Evolutionary conservation across 2,888 invertebrate species (phyloP).

Genomic region (Aphrophora alni): DNA sequence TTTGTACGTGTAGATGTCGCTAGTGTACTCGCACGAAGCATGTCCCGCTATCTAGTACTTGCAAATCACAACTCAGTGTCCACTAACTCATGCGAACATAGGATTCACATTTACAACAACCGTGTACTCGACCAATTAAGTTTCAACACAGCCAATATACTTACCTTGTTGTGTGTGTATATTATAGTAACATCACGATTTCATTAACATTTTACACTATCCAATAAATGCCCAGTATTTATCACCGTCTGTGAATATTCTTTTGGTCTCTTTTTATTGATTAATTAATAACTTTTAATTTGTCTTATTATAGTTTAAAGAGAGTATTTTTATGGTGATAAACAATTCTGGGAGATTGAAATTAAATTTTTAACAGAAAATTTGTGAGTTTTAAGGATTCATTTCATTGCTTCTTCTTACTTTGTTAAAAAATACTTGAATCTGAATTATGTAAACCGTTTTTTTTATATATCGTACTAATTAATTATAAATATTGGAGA

Average conservation of each 20-base stretch:
- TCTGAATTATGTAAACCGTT: no score
- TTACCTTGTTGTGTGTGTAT: not conserved
- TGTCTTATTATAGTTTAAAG: no score
- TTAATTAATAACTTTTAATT: no score
- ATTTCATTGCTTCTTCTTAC: no score
- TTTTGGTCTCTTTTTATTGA: no score
- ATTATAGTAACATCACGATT: not conserved
- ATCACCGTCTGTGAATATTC: not conserved
- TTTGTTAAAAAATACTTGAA: no score
- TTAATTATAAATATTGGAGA: no score
- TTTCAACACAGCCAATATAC: not conserved
- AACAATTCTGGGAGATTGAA: no score
- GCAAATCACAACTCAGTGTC: not conserved
- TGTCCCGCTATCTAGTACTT: not conserved
- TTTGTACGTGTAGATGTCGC: not conserved
- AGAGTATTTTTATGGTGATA: no score
- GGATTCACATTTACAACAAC: constrained; percentile 30
- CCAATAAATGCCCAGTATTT: not conserved
- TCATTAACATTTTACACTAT: not conserved
- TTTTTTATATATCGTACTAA: no score
- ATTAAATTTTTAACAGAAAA: no score
- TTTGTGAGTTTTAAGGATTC: no score
- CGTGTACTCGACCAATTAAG: not conserved
- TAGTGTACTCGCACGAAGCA: constrained; percentile 16
- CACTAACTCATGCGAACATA: constrained; percentile 26